Evolutionary conservation across 2,888 invertebrate genomes (phyloP).

Genomic region (Archaeoteleia sp.): DNA sequence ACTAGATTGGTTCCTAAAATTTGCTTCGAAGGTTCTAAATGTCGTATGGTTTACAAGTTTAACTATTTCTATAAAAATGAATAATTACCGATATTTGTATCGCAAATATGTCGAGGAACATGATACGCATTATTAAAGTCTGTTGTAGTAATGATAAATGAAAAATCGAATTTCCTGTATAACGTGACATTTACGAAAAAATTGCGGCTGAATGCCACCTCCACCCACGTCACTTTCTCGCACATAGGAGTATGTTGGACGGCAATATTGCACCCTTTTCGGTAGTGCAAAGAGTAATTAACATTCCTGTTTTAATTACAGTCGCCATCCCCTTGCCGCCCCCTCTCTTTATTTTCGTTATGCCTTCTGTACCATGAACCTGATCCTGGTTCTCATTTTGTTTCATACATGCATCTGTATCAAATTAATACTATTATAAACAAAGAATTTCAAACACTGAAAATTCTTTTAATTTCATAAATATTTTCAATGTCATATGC

Average conservation of each 20-base stretch:
- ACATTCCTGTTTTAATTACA: slow-evolving; percentile 75
- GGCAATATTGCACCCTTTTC: slow-evolving; percentile 65
- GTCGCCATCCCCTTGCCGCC: slow-evolving; percentile 44
- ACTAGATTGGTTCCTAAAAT: too few species aligned
- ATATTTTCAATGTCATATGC: too few species aligned
- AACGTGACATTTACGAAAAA: slow-evolving; percentile 28
- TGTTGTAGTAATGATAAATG: slow-evolving; percentile 18
- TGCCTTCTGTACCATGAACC: slow-evolving; percentile 36
- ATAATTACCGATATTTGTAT: too few species aligned
- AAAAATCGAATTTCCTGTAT: slow-evolving; percentile 30
- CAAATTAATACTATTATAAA: slow-evolving; percentile 32
- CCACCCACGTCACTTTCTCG: slow-evolving; percentile 31
- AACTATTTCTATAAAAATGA: too few species aligned
- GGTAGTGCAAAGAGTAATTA: slow-evolving; percentile 74
- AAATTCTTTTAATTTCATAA: too few species aligned
- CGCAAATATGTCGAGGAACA: background rate
- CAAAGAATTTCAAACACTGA: slow-evolving; percentile 23
- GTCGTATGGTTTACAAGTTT: too few species aligned
- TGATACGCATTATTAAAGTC: slow-evolving; percentile 11
- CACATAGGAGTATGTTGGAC: slow-evolving; percentile 32
- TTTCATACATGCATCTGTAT: slow-evolving; percentile 33
- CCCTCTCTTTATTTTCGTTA: slow-evolving; percentile 46
- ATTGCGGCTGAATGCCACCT: slow-evolving; percentile 23
- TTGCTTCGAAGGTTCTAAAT: too few species aligned
- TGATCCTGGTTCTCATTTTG: slow-evolving; percentile 32